Evolutionary conservation across 2,113 vertebrate species (phyloP).

Genomic region (Lepus europaeus): DNA sequence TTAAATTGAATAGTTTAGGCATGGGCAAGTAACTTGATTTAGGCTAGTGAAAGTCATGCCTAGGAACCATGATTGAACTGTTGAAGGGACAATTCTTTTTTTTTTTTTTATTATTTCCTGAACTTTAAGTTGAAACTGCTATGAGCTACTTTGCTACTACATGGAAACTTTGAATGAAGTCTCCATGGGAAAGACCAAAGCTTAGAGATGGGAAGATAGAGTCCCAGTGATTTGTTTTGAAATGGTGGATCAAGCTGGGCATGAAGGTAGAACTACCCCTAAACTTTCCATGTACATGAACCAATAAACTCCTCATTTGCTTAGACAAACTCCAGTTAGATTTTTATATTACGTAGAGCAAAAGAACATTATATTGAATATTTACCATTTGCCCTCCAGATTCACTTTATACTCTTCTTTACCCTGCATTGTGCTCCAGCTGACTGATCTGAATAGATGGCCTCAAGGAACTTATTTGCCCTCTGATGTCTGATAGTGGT

Average conservation of each 20-base stretch:
- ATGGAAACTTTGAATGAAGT: conserved; percentile 2
- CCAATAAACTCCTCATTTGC: background rate
- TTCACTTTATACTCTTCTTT: background rate
- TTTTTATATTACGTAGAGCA: conserved; percentile 2
- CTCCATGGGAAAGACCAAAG: background rate
- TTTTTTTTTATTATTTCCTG: background rate
- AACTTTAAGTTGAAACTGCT: background rate
- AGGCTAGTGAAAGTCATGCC: background rate
- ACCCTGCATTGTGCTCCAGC: background rate
- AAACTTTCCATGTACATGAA: background rate
- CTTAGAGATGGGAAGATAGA: background rate
- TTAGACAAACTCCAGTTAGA: conserved; percentile 20
- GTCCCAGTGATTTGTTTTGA: background rate
- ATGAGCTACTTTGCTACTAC: background rate
- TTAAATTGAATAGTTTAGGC: background rate
- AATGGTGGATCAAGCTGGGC: background rate
- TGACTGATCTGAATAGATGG: background rate
- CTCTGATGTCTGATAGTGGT: conserved; percentile 25
- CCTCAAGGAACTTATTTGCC: background rate
- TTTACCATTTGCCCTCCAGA: background rate
- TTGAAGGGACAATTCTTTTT: background rate
- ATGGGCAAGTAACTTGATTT: conserved; percentile 10
- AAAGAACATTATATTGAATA: background rate
- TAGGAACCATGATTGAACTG: background rate
- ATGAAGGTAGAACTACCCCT: background rate